Conservation (phyloP, 1,140 invertebrate species). For the Oncopodura yosiiana region DNA sequence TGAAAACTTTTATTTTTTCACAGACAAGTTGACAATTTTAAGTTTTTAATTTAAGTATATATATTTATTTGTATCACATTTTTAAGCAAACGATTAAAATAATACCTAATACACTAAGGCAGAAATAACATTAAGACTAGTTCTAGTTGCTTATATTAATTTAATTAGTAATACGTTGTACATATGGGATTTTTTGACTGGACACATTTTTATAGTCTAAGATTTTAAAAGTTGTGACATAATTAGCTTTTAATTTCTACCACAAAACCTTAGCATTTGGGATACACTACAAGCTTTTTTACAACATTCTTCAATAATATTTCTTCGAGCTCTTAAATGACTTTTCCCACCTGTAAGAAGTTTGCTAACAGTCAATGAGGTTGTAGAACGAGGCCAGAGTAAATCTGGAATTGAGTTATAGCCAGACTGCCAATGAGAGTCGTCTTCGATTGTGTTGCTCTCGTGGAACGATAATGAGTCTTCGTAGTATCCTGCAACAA, state of each 20-base stretch:
- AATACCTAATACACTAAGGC: no score
- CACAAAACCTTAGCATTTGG: conserved; percentile 29
- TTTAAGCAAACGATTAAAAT: no score
- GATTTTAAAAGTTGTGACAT: no score
- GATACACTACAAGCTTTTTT: conserved; percentile 15
- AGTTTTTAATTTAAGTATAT: no score
- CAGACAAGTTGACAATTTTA: no score
- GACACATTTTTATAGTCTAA: no score
- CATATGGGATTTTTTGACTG: no score
- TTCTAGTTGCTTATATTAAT: no score
- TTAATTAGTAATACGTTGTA: no score
- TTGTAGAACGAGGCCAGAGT: conserved; percentile 2
- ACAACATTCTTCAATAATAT: conserved; percentile 31
- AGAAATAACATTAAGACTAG: no score
- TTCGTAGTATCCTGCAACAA: neutral
- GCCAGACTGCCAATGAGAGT: conserved; percentile 6
- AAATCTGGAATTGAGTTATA: conserved; percentile 2
- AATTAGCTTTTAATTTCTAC: neutral
- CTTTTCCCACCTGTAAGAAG: conserved; percentile 6
- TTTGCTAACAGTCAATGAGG: conserved; percentile 7
- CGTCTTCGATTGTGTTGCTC: neutral
- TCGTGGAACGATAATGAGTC: neutral
- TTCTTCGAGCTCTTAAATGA: conserved; percentile 18
- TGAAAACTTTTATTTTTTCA: no score
- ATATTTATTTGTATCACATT: no score